phyloP scores from a whole-genome alignment of 1,140 invertebrate species.

The Drosophila sucinea region DNA sequence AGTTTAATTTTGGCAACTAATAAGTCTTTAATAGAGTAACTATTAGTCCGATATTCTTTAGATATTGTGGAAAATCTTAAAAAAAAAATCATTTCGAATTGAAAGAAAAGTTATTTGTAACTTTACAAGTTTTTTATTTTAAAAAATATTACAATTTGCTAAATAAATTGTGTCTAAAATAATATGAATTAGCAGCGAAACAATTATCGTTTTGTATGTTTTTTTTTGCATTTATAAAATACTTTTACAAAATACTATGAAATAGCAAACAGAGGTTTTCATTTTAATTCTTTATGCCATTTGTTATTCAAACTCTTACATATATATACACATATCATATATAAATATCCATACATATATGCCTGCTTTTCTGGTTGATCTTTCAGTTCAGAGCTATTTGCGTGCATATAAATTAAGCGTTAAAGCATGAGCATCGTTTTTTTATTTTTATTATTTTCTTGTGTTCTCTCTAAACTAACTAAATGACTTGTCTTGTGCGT shows the following conservation, averaged over 20 bases:
- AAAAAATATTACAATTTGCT: constrained; percentile 77
- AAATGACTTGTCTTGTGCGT: constrained; percentile 79
- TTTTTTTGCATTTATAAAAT: constrained; percentile 59
- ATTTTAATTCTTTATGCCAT: constrained; percentile 28
- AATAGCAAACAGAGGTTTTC: constrained; percentile 62
- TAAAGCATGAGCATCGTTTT: constrained; percentile 72
- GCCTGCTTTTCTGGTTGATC: constrained; percentile 37
- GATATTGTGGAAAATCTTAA: too few relatives aligned
- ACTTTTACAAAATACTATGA: constrained; percentile 77
- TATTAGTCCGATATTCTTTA: neutral
- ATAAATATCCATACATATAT: neutral
- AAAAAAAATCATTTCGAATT: neutral
- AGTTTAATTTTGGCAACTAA: too few relatives aligned
- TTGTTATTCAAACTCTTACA: constrained; percentile 19
- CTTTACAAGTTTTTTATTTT: constrained; percentile 75
- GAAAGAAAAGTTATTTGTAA: constrained; percentile 28
- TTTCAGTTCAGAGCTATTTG: constrained; percentile 65
- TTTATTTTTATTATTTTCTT: constrained; percentile 18
- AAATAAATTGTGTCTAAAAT: constrained; percentile 76
- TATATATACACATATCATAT: constrained; percentile 4
- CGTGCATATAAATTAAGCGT: constrained; percentile 63
- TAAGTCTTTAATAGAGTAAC: neutral
- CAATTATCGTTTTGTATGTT: constrained; percentile 22
- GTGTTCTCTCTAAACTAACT: constrained; percentile 36
- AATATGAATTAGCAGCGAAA: constrained; percentile 64